Conservation (phyloP, 2,797 vertebrate genomes). For the Urocyon cinereoargenteus region DNA sequence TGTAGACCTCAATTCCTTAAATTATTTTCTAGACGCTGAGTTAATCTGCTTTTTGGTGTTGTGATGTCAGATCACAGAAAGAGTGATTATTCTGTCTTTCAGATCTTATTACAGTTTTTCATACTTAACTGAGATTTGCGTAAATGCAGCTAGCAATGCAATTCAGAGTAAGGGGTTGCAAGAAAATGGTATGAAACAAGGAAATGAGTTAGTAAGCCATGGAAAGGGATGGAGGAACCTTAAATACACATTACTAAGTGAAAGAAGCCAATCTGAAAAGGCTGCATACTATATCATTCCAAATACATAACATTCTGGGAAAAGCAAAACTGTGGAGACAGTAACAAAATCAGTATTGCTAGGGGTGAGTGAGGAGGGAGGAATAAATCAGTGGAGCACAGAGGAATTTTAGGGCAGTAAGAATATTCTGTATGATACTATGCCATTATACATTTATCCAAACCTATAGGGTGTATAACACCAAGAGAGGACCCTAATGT, state of each 20-base stretch:
- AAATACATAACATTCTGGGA: neutral
- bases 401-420: neutral
- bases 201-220: neutral
- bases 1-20: neutral
- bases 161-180: constrained; percentile 1
- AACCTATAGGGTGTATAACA: neutral
- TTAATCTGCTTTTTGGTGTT: neutral
- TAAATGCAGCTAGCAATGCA: neutral
- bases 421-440: neutral
- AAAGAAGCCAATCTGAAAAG: neutral
- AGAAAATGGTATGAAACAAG: neutral
- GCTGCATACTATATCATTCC: neutral
- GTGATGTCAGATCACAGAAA: neutral
- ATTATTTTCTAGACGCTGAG: neutral
- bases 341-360: neutral
- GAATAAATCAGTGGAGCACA: neutral
- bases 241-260: neutral
- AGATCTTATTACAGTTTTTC: constrained; percentile 3
- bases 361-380: neutral
- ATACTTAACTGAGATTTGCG: neutral
- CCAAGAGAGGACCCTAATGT: neutral
- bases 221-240: neutral
- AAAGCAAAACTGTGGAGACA: neutral
- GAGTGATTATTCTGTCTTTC: neutral
- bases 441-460: neutral